phyloP scores from a whole-genome alignment of 2,797 vertebrate genomes.

The Kryptolebias ocellatus region DNA sequence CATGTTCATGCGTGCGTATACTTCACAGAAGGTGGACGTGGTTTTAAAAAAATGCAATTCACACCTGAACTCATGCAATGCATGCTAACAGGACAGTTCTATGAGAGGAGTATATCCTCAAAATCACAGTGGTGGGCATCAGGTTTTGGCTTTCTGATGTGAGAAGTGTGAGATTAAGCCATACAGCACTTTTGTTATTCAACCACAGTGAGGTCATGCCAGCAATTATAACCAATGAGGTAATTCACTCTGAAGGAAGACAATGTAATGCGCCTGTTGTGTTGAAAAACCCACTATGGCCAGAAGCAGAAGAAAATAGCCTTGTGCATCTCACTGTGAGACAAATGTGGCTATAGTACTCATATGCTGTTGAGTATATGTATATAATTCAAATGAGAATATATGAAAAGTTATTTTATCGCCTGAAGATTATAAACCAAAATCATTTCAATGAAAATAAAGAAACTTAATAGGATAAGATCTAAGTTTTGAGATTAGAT shows the following conservation, averaged over 20 bases:
- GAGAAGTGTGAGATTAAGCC: conserved; percentile 58
- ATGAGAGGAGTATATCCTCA: conserved; percentile 26
- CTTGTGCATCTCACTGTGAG: conserved; percentile 27
- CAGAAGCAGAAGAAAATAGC: conserved; percentile 46
- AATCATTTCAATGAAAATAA: conserved; percentile 27
- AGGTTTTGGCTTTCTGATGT: conserved; percentile 35
- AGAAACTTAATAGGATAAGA: conserved; percentile 24
- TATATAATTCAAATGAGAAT: conserved; percentile 17
- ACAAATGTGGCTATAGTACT: conserved; percentile 20
- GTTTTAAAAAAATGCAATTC: conserved; percentile 44
- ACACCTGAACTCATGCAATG: conserved; percentile 45
- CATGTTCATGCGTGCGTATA: not conserved
- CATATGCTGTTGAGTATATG: not conserved
- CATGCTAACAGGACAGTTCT: conserved; percentile 27
- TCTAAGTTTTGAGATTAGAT: conserved; percentile 23
- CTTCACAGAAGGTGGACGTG: conserved; percentile 19
- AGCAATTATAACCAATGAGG: conserved; percentile 75
- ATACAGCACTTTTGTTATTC: conserved; percentile 68
- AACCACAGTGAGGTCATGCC: conserved; percentile 71
- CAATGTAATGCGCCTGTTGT: conserved; percentile 66
- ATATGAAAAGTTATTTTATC: conserved; percentile 18
- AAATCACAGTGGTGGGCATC: conserved; percentile 36
- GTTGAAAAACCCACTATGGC: conserved; percentile 64
- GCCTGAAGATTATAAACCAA: conserved; percentile 32
- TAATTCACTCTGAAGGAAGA: conserved; percentile 71